A percentile compares a stretch with the other conserved stretches of the same genome.
phyloP scores from a whole-genome alignment of 2,797 vertebrate genomes.

The Molossus molossus region DNA sequence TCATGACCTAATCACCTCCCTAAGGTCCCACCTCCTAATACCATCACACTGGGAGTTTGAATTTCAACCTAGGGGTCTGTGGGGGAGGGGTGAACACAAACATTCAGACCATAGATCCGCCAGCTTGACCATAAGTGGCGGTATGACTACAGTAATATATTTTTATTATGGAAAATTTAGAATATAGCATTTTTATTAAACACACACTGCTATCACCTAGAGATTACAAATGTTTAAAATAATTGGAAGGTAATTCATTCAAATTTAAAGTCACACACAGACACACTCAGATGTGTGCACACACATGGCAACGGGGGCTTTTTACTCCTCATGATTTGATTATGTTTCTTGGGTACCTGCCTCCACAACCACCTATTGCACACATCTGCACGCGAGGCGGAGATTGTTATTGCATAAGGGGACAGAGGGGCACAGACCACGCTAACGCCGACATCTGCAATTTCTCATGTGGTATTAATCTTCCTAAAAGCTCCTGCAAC shows the following conservation, averaged over 20 bases:
- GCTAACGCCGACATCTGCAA: not conserved
- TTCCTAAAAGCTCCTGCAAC: not conserved
- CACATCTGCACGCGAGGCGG: too few relatives aligned
- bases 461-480: not conserved
- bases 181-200: not conserved
- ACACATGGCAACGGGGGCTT: too few relatives aligned
- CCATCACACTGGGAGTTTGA: not conserved
- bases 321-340: too few relatives aligned
- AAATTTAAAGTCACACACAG: too few relatives aligned
- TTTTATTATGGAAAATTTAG: not conserved
- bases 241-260: too few relatives aligned
- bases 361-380: too few relatives aligned
- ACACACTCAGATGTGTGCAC: too few relatives aligned
- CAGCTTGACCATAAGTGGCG: not conserved
- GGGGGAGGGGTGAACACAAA: not conserved
- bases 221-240: too few relatives aligned
- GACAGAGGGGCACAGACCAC: too few relatives aligned
- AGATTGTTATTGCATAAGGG: too few relatives aligned
- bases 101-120: not conserved
- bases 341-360: too few relatives aligned
- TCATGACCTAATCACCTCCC: not conserved
- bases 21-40: not conserved
- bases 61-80: not conserved
- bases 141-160: not conserved
- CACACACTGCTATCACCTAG: too few relatives aligned